A percentile compares a stretch with the other conserved stretches of the same genome.
Evolutionary conservation across 2,888 invertebrate genomes (phyloP).

Genomic region (Rotaria magnacalcarata): DNA sequence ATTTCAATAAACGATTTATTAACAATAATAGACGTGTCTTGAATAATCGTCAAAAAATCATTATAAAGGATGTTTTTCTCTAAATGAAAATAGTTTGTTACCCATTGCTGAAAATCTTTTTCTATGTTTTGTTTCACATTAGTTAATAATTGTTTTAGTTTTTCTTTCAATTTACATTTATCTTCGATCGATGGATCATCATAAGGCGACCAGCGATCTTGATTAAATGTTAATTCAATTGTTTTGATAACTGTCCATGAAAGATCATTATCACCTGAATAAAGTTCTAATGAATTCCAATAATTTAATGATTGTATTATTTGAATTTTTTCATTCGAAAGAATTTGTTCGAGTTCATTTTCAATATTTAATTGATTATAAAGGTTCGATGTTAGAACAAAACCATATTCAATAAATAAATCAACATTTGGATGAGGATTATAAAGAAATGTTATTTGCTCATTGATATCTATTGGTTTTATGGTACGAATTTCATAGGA

Average conservation of each 20-base stretch:
- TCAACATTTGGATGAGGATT: background rate
- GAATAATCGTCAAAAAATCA: background rate
- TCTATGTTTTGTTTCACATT: background rate
- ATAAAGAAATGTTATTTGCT: conserved; percentile 16
- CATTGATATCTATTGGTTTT: background rate
- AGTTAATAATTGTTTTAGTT: background rate
- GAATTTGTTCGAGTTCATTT: background rate
- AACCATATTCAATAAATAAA: background rate
- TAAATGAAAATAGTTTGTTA: background rate
- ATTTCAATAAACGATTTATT: background rate
- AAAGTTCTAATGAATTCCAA: conserved; percentile 1
- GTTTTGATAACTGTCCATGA: background rate
- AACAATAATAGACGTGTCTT: background rate
- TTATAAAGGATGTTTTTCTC: background rate
- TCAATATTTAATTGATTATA: background rate
- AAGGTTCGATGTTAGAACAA: background rate
- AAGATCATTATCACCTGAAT: background rate
- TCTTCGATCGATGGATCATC: background rate
- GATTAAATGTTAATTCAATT: background rate
- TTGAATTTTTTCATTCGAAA: background rate
- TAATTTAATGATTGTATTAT: background rate
- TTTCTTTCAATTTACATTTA: background rate
- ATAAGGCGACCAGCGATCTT: background rate
- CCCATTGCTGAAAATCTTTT: background rate
- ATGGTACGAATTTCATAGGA: background rate